Base-by-base conservation (phyloP, 2,888 invertebrate genomes). In the Rugalucina vietnamica region DNA sequence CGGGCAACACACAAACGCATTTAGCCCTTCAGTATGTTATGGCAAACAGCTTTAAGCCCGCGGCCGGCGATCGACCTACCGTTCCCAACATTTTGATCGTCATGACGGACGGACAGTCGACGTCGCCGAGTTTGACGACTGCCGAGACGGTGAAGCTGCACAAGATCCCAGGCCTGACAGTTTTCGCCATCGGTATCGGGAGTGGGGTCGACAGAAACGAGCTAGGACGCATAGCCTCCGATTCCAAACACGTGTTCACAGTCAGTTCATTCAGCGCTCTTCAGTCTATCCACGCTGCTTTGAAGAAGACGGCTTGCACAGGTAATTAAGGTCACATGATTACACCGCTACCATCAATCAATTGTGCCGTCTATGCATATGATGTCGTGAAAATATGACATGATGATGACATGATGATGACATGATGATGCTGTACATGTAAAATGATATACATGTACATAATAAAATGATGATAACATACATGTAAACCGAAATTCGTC, bases 1-100 rank as follows among this genome's bases (percentile, higher is more conserved):
- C 88, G 1, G 92, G 92, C 21, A 89, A 90, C 71, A 93, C 93
- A 1, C 89, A 91, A 82, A 93, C 92, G 10, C 90, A 92, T 72
- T 84, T 88, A 18, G 93, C 91, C 27, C 82, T 93, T 29, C 85
- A 90, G 65, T 91, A 90, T 78, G 90, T 91, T 14, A 86, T 85
- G 39, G 84, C 82, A 12, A 89, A 91, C 81, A 89, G 88, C 69
- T 91, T 92, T 81, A 76, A 85, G 24, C 85, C 90, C 36, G 85
- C 90, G 27, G 21, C 43, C 1, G 49, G 72, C 4, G 72, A 72
- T 76, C 80, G 92, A 71, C 84, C 87, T 43, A 79, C 88, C 0
- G 92, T 91, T 18, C 89, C 91, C 34, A 91, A 92, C 81, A 91
- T 92, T 57, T 82, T 91, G 50, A 90, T 92, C 60, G 91, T 91